Evolutionary conservation across 2,797 vertebrate species (phyloP).

Genomic region (Podarcis lilfordi): DNA sequence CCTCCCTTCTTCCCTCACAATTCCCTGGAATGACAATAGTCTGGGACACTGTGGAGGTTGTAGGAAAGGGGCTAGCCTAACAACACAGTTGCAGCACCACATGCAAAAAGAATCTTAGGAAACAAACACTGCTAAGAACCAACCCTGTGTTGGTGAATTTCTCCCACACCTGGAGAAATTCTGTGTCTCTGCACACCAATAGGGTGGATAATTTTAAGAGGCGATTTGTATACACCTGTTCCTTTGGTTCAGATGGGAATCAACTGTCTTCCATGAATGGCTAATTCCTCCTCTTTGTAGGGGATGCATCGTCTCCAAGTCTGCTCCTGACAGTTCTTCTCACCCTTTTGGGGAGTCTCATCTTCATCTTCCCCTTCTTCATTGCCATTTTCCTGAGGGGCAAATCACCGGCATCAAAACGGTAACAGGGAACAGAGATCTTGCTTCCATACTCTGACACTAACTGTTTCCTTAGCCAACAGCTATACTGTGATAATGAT

Average conservation of each 20-base stretch:
- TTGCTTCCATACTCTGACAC: background rate
- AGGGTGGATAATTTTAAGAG: no score
- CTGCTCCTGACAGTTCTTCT: slow-evolving; percentile 3
- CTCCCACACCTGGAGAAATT: no score
- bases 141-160: no score
- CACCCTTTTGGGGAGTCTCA: slow-evolving; percentile 32
- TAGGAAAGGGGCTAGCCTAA: no score
- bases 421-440: slow-evolving; percentile 56
- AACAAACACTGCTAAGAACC: no score
- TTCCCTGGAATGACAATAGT: no score
- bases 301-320: background rate
- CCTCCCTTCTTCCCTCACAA: no score
- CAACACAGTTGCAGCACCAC: no score
- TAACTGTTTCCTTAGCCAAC: slow-evolving; percentile 1
- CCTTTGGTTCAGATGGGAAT: background rate
- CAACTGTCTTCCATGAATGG: background rate
- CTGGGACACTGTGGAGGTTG: no score
- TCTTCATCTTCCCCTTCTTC: slow-evolving; percentile 37
- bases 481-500: background rate
- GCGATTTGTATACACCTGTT: no score
- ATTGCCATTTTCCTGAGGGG: slow-evolving; percentile 44
- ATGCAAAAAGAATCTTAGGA: no score
- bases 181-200: no score
- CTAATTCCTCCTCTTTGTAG: background rate
- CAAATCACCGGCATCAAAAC: slow-evolving; percentile 52